Evolutionary conservation across 2,797 vertebrate genomes (phyloP).

Genomic region (Podarcis lilfordi): DNA sequence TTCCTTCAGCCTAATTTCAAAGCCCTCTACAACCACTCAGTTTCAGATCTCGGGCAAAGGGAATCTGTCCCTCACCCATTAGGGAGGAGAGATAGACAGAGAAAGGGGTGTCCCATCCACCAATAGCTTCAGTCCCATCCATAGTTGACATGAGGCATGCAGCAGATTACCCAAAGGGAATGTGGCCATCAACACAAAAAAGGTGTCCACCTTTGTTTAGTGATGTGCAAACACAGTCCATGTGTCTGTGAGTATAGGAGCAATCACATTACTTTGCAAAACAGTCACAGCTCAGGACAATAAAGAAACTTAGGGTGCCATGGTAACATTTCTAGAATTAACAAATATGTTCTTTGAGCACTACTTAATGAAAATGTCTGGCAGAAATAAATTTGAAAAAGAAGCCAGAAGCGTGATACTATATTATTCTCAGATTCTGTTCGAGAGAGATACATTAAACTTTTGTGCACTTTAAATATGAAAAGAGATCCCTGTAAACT

Average conservation of each 20-base stretch:
- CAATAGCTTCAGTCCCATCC: too few species aligned
- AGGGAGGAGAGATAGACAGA: too few species aligned
- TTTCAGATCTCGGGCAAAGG: too few species aligned
- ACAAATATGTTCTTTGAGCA: constrained; percentile 51
- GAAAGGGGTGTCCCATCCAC: too few species aligned
- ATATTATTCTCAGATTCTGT: constrained; percentile 19
- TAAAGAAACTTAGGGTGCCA: constrained; percentile 50
- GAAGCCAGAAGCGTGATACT: constrained; percentile 23
- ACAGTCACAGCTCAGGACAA: constrained; percentile 39
- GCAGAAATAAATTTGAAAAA: constrained; percentile 23
- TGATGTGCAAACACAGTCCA: too few species aligned
- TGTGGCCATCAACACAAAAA: too few species aligned
- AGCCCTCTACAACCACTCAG: too few species aligned
- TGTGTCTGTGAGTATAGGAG: neutral
- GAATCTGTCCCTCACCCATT: too few species aligned
- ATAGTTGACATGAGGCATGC: too few species aligned
- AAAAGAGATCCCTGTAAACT: neutral
- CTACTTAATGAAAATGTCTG: constrained; percentile 46
- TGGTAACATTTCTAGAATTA: constrained; percentile 69
- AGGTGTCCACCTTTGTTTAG: too few species aligned
- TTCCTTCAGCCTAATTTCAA: too few species aligned
- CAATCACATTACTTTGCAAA: constrained; percentile 43
- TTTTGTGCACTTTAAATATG: constrained; percentile 18
- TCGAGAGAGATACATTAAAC: constrained; percentile 36
- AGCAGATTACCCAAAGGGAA: too few species aligned